A percentile compares a stretch with the other conserved stretches of the same genome.
phyloP scores from a whole-genome alignment of 2,113 vertebrate genomes.

The Heteronetta atricapilla region DNA sequence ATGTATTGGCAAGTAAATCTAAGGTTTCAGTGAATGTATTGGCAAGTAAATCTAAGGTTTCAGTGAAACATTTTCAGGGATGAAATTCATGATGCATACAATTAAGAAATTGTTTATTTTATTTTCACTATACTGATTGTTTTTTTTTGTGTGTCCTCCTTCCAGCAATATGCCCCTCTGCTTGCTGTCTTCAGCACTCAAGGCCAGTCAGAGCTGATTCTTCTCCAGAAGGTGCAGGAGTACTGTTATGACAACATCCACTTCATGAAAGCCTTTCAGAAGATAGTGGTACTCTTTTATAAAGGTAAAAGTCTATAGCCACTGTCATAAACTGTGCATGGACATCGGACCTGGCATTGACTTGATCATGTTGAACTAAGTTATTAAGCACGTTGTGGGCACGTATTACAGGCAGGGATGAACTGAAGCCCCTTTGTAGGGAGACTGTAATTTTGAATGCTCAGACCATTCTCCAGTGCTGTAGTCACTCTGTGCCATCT shows the following conservation, averaged over 20 bases:
- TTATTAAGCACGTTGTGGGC: not conserved
- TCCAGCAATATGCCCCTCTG: conserved; percentile 89
- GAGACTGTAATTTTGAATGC: not conserved
- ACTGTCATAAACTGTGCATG: rapidly evolving
- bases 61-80: not conserved
- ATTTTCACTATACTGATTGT: not conserved
- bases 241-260: conserved; percentile 96
- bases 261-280: conserved; percentile 96
- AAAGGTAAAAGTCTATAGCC: conserved; percentile 79
- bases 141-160: not conserved
- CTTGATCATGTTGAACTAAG: not conserved
- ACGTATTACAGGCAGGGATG: not conserved
- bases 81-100: not conserved
- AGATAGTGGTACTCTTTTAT: conserved; percentile 95
- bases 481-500: not conserved
- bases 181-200: conserved; percentile 92
- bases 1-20: not conserved
- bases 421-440: not conserved
- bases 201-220: conserved; percentile 89
- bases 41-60: not conserved
- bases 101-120: not conserved
- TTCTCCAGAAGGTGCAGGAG: conserved; percentile 91
- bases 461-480: not conserved
- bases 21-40: not conserved
- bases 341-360: not conserved